Percentiles rank a stretch among this genome's conserved stretches.
Evolutionary conservation across 1,140 invertebrate genomes (phyloP).

Genomic region (Thereuonema tuberculata): DNA sequence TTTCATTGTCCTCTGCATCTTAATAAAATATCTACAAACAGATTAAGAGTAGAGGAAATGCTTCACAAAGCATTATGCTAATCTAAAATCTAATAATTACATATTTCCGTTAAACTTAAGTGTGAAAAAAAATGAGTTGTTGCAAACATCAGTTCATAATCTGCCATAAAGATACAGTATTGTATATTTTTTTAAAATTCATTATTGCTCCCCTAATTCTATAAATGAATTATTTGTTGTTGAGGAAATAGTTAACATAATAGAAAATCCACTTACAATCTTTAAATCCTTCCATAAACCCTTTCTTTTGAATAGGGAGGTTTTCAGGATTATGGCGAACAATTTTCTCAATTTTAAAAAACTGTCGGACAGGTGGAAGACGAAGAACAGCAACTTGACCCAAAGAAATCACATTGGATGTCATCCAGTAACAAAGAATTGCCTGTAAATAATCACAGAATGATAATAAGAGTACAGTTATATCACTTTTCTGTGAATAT

Average conservation of each 20-base stretch:
- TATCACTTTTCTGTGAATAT: neutral
- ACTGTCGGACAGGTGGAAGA: conserved; percentile 53
- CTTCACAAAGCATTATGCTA: too few relatives aligned
- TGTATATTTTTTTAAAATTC: too few relatives aligned
- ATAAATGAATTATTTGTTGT: neutral
- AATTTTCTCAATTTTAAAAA: conserved; percentile 60
- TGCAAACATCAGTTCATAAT: too few relatives aligned
- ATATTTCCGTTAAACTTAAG: too few relatives aligned
- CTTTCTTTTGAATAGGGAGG: conserved; percentile 52
- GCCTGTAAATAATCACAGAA: conserved; percentile 39
- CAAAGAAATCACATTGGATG: conserved; percentile 77
- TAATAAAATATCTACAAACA: too few relatives aligned
- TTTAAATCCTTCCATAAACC: conserved; percentile 60
- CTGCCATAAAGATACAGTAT: too few relatives aligned
- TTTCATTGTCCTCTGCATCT: too few relatives aligned
- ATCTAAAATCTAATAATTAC: too few relatives aligned
- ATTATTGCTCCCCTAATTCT: too few relatives aligned
- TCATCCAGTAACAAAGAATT: conserved; percentile 78
- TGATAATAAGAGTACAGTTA: neutral
- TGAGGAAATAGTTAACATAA: neutral
- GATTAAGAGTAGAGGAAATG: too few relatives aligned
- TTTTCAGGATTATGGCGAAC: conserved; percentile 40
- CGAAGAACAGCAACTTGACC: conserved; percentile 63
- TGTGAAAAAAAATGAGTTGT: too few relatives aligned
- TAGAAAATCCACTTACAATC: conserved; percentile 48